A percentile compares a stretch with the other conserved stretches of the same genome.
These are phyloP conservation scores for Dysmachus trigonus DNA, from an alignment of 2,888 invertebrate species.

Conservation along the genomic window DNA sequence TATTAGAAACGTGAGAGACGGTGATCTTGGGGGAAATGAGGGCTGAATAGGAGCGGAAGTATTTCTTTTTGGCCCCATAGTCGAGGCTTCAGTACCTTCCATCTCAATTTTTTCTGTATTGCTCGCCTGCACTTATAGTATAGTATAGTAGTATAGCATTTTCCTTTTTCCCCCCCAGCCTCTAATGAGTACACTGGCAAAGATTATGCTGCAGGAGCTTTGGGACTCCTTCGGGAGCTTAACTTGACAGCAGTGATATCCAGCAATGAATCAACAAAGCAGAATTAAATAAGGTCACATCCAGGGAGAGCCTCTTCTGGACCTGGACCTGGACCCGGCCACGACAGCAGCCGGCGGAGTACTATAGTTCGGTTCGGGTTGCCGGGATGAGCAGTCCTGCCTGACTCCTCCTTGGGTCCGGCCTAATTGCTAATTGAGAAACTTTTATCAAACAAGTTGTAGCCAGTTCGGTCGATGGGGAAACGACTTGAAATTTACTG, in stretches of 20 bases:
- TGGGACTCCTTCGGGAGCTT: background rate
- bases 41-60: background rate
- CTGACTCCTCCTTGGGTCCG: background rate
- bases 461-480: conserved; percentile 33
- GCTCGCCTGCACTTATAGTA: conserved; percentile 1
- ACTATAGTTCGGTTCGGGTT: background rate
- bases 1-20: conserved; percentile 44
- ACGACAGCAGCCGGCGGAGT: background rate
- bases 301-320: background rate
- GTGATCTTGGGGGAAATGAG: background rate
- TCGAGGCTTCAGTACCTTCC: background rate
- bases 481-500: conserved; percentile 37
- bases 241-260: conserved; percentile 15
- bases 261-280: conserved; percentile 29
- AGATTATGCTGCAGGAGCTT: background rate
- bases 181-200: background rate
- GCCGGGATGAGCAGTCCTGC: too few species aligned
- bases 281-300: conserved; percentile 38
- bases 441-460: conserved; percentile 41
- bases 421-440: conserved; percentile 43
- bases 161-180: background rate
- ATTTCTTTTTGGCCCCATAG: background rate
- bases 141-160: too few species aligned
- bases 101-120: background rate
- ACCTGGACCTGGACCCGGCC: background rate